phyloP scores from a whole-genome alignment of 2,797 vertebrate genomes.

The Rhincodon typus region DNA sequence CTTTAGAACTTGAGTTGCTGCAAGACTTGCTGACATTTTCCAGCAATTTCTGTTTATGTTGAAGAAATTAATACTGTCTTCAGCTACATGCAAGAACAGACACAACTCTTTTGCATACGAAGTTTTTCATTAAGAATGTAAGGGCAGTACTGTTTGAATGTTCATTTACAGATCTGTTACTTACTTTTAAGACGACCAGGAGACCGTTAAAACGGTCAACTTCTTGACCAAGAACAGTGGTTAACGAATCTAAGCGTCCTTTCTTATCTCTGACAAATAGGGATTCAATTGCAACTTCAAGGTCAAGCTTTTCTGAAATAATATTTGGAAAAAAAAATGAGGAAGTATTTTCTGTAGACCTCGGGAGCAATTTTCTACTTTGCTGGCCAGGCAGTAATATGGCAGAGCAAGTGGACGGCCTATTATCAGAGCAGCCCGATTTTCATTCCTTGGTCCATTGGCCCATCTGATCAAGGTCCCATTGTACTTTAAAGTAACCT shows the following conservation, averaged over 20 bases:
- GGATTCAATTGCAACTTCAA: constrained; percentile 60
- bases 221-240: constrained; percentile 74
- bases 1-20: no score
- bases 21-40: no score
- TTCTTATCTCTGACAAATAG: constrained; percentile 62
- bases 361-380: not conserved
- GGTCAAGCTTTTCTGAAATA: constrained; percentile 63
- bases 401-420: not conserved
- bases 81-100: not conserved
- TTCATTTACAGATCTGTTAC: not conserved
- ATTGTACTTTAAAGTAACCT: no score
- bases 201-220: constrained; percentile 72
- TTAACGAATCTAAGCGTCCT: constrained; percentile 69
- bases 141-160: not conserved
- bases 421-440: not conserved
- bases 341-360: no score
- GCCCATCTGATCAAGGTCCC: no score
- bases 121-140: not conserved
- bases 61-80: not conserved
- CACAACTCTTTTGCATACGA: not conserved
- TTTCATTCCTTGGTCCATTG: not conserved
- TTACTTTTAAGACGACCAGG: constrained; percentile 61
- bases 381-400: not conserved
- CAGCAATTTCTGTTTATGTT: not conserved
- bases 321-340: constrained; percentile 34